phyloP scores from a whole-genome alignment of 37 sponge, comb jelly and placozoan genomes.

The Hexactinellida sp. region DNA sequence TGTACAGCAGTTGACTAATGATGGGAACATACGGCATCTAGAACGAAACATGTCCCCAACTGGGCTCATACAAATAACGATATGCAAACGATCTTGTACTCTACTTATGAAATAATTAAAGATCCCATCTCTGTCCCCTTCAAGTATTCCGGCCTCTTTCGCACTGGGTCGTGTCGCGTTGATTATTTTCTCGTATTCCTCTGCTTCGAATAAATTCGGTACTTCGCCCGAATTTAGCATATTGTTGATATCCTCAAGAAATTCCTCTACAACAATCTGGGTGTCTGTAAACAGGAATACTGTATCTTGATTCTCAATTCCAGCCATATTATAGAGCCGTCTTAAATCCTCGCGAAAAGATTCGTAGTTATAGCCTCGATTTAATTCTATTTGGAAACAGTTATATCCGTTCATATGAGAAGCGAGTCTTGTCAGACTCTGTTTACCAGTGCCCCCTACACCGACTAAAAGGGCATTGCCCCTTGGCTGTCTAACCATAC shows the following conservation, averaged over 20 bases:
- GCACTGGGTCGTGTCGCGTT: slow-evolving; percentile 58
- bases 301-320: slow-evolving; percentile 67
- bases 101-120: slow-evolving; percentile 78
- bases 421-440: slow-evolving; percentile 94
- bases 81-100: slow-evolving; percentile 83
- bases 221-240: slow-evolving; percentile 99
- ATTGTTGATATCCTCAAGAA: slow-evolving; percentile 97
- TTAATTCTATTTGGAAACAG: slow-evolving; percentile 97
- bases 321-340: slow-evolving; percentile 68
- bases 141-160: slow-evolving; percentile 69
- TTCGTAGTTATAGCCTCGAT: slow-evolving; percentile 83
- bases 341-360: slow-evolving; percentile 91
- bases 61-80: slow-evolving; percentile 99
- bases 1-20: slow-evolving; percentile 98
- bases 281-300: slow-evolving; percentile 99
- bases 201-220: slow-evolving; percentile 83
- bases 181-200: slow-evolving; percentile 87
- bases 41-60: slow-evolving; percentile 93
- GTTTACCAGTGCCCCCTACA: slow-evolving; percentile 95
- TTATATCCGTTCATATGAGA: slow-evolving; percentile 87
- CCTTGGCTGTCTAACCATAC: slow-evolving; percentile 90
- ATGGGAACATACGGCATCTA: slow-evolving; percentile 94
- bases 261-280: slow-evolving; percentile 94
- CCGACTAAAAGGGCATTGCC: slow-evolving; percentile 99
- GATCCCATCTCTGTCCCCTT: slow-evolving; percentile 90